Base-by-base conservation (phyloP, 2,797 vertebrate species). In the Enteromius argenteus region DNA sequence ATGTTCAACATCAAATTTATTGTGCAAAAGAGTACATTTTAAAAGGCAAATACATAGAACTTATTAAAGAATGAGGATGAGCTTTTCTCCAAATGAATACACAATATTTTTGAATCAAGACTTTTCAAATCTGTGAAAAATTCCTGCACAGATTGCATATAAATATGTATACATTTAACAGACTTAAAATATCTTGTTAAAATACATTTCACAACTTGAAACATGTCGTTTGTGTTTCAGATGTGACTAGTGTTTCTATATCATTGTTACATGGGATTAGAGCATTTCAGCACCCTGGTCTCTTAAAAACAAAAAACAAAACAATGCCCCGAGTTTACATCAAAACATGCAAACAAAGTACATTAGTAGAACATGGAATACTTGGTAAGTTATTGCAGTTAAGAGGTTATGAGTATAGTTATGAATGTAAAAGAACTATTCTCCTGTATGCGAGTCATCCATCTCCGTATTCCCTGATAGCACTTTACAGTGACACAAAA, bases 131-230 rank as follows among this genome's bases (percentile, higher is more conserved):
- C 92, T 93, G 93, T 93, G 92, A 94, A 92, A 91, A 92, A 91
- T 87, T 77, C 93, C 93, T 13, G 93, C 94, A 95, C 92, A 94
- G 93, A 94, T 87, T 32, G 86, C 69, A 89, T 90, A 91, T 91
- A 93, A 92, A 93, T 89, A 91, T 90, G 92, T 90, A 91, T 90
- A 92, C 27, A 87, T 60, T 89, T 84, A 88, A 75, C 71, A 90
- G 67, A 49, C 67, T 87, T 75, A 86, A 83, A 86, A 82, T 84
- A 92, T 81, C 44, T 80, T 72, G 84, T 85, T 89, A 87, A 81
- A 89, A 80, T n/a, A 72, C 69, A 84, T 71, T 80, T 78, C 69
- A 85, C 84, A 56, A 81, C 44, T 14, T 73, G 8, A 72, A 83
- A 85, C 13, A n/a, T 74, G 35, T 85, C 62, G 60, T 75, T 42